Evolutionary conservation across 2,797 vertebrate species (phyloP).

Genomic region (Capromys pilorides): DNA sequence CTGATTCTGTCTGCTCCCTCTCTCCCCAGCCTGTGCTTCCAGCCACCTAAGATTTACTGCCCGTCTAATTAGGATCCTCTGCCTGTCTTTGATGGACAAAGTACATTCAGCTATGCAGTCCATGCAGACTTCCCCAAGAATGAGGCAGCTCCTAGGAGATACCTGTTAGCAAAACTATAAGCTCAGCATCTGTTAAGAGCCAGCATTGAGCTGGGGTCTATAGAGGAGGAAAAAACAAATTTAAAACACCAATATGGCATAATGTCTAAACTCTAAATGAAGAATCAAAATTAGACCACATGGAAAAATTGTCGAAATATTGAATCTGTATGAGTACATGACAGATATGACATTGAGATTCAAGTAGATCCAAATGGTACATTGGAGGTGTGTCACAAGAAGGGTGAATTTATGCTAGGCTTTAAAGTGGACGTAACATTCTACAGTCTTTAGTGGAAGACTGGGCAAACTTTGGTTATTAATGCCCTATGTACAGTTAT

Average conservation of each 20-base stretch:
- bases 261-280: slow-evolving; percentile 20
- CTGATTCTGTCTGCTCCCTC: background rate
- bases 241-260: background rate
- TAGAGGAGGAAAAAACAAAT: background rate
- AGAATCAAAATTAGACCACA: slow-evolving; percentile 13
- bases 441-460: slow-evolving; percentile 15
- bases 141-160: background rate
- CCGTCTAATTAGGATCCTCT: slow-evolving; percentile 7
- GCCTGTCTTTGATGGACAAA: background rate
- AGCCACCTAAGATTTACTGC: background rate
- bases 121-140: background rate
- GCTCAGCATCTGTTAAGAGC: slow-evolving; percentile 6
- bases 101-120: background rate
- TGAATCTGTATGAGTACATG: background rate
- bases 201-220: slow-evolving; percentile 11
- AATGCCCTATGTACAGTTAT: slow-evolving; percentile 16
- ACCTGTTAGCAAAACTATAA: slow-evolving; percentile 7
- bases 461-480: background rate
- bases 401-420: background rate
- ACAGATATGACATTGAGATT: slow-evolving; percentile 5
- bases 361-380: background rate
- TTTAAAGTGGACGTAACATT: slow-evolving; percentile 33
- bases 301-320: slow-evolving; percentile 21
- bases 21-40: background rate
- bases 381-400: background rate